These are phyloP conservation scores for Podocnemis expansa DNA, from an alignment of 2,113 vertebrate genomes.

Conservation along the genomic window DNA sequence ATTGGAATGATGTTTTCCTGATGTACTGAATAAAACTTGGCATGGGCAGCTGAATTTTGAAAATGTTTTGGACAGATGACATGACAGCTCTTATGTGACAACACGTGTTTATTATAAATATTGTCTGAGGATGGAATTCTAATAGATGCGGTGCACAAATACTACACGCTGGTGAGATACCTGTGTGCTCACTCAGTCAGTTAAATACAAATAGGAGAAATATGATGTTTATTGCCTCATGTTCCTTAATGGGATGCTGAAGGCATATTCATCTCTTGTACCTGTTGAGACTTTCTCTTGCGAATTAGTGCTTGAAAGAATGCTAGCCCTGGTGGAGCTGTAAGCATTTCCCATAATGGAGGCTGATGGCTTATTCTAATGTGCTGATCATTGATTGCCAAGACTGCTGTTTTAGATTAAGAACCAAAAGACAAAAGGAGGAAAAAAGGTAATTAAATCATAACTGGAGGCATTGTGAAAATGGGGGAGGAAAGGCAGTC, in stretches of 20 bases:
- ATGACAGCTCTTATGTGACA: not conserved
- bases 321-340: conserved; percentile 21
- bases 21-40: not conserved
- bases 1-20: not conserved
- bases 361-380: conserved; percentile 38
- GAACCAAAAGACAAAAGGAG: conserved; percentile 17
- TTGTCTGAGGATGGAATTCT: not conserved
- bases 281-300: conserved; percentile 34
- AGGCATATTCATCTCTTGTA: conserved; percentile 28
- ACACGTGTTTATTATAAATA: not conserved
- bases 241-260: conserved; percentile 19
- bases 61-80: not conserved
- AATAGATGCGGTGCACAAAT: not conserved
- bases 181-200: not conserved
- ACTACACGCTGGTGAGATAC: not conserved
- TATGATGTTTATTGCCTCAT: not conserved
- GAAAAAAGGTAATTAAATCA: conserved; percentile 54
- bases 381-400: conserved; percentile 33
- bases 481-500: conserved; percentile 2
- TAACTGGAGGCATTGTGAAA: conserved; percentile 45
- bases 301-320: conserved; percentile 38
- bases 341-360: conserved; percentile 34
- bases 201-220: not conserved
- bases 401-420: conserved; percentile 38
- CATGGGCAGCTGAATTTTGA: not conserved